Conservation (phyloP, 2,797 vertebrate genomes). For the Poeciliopsis infans region DNA sequence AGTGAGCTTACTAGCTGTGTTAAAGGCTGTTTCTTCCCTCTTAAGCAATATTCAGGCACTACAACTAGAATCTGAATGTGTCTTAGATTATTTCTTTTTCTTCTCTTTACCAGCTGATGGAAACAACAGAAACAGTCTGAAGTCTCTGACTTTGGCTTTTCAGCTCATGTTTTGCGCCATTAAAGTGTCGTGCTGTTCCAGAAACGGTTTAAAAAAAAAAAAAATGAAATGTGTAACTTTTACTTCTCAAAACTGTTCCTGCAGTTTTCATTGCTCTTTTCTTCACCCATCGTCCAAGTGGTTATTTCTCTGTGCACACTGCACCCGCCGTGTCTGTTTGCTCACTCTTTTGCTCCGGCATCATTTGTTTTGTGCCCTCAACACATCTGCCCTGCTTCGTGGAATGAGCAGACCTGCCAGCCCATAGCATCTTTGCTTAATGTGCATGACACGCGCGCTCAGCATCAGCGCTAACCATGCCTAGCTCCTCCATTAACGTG, state of each 20-base stretch:
- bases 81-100: constrained; percentile 25
- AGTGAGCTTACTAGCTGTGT: constrained; percentile 36
- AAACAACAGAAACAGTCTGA: constrained; percentile 43
- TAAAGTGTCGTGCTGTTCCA: constrained; percentile 27
- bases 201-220: constrained; percentile 20
- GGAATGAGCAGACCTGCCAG: constrained; percentile 59
- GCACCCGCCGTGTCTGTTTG: constrained; percentile 53
- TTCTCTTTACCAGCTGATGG: constrained; percentile 35
- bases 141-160: constrained; percentile 49
- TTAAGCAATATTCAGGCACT: constrained; percentile 42
- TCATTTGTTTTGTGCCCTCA: constrained; percentile 50
- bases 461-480: constrained; percentile 17
- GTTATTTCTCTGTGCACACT: constrained; percentile 60
- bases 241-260: constrained; percentile 31
- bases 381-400: constrained; percentile 52
- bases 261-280: constrained; percentile 60
- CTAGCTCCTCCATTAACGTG: constrained; percentile 58
- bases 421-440: constrained; percentile 74
- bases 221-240: constrained; percentile 8
- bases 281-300: constrained; percentile 58
- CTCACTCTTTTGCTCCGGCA: constrained; percentile 44
- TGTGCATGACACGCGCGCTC: constrained; percentile 57
- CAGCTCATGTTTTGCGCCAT: constrained; percentile 35
- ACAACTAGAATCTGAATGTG: constrained; percentile 39
- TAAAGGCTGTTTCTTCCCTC: constrained; percentile 38